Evolutionary conservation across 2,797 vertebrate genomes (phyloP).

Genomic region (Cuculus canorus): DNA sequence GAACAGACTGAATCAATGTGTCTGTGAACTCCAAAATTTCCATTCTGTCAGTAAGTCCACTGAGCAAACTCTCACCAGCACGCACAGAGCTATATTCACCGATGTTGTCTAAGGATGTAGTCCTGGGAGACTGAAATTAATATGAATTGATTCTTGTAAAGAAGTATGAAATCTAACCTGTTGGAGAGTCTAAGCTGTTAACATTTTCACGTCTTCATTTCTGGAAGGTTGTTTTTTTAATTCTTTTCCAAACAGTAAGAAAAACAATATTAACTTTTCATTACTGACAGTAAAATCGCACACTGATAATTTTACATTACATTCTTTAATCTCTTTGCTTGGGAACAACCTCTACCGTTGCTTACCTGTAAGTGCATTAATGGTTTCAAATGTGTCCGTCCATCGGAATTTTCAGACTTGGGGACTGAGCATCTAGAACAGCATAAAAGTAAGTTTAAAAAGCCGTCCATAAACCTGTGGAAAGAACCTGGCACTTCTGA

Average conservation of each 20-base stretch:
- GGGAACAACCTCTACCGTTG: not conserved
- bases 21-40: not conserved
- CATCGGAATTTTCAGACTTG: not conserved
- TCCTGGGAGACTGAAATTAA: not conserved
- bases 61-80: not conserved
- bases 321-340: not conserved
- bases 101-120: not conserved
- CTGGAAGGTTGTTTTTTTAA: not conserved
- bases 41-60: not conserved
- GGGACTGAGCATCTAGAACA: not conserved
- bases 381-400: not conserved
- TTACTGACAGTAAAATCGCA: not conserved
- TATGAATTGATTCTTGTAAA: not conserved
- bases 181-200: not conserved
- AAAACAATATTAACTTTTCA: not conserved
- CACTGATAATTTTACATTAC: not conserved
- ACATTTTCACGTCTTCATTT: not conserved
- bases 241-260: not conserved
- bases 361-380: not conserved
- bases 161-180: not conserved
- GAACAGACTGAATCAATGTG: not conserved
- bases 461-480: accelerated
- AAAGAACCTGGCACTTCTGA: not conserved
- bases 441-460: not conserved
- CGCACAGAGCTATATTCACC: not conserved